Evolutionary conservation across 2,797 vertebrate species (phyloP).

Genomic region (Characodon lateralis): DNA sequence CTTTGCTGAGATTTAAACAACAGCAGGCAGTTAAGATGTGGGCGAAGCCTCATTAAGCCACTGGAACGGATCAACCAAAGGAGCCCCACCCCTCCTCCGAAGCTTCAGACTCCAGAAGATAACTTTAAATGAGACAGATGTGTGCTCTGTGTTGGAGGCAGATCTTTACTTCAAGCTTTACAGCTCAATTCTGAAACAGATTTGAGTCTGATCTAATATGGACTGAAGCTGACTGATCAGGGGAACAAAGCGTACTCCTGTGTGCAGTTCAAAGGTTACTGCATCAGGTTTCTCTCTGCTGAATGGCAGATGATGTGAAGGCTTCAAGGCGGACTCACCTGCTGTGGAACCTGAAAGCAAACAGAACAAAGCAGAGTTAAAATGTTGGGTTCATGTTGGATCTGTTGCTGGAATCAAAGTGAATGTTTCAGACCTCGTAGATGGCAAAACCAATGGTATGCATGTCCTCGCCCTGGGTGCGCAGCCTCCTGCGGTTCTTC

Average conservation of each 20-base stretch:
- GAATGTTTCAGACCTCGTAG: slow-evolving; percentile 75
- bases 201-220: too few species aligned
- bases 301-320: neutral
- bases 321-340: slow-evolving; percentile 67
- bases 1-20: neutral
- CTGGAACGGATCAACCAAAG: neutral
- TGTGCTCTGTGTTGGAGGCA: neutral
- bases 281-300: neutral
- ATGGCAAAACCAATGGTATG: slow-evolving; percentile 86
- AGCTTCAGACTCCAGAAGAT: neutral
- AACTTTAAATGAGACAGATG: neutral
- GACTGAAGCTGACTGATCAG: too few species aligned
- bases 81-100: neutral
- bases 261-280: neutral
- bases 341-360: slow-evolving; percentile 68
- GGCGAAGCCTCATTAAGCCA: neutral
- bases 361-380: slow-evolving; percentile 5
- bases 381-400: neutral
- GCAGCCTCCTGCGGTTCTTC: slow-evolving; percentile 85
- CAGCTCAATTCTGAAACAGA: too few species aligned
- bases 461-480: slow-evolving; percentile 83
- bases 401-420: neutral
- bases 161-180: neutral
- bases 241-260: too few species aligned
- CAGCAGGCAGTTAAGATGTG: neutral